phyloP scores from a whole-genome alignment of 2,797 vertebrate species.

The Chrysocyon brachyurus region DNA sequence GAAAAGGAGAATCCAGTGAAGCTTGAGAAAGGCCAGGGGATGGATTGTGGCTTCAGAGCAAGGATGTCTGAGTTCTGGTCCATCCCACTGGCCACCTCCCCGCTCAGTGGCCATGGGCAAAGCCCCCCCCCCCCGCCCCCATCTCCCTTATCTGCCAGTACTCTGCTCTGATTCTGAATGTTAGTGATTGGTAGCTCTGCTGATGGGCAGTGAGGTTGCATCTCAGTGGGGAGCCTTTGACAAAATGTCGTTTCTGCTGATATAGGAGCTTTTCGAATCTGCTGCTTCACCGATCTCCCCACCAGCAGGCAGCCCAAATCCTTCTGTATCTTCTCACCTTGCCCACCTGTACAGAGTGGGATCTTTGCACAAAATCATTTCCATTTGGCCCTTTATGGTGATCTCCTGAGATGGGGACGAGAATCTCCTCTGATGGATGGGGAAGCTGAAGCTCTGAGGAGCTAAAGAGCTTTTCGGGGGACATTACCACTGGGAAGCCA shows the following conservation, averaged over 20 bases:
- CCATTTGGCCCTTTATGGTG: not conserved
- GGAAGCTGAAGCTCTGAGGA: not conserved
- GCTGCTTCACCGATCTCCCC: not conserved
- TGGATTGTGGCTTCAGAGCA: not conserved
- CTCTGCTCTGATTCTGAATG: not conserved
- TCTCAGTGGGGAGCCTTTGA: not conserved
- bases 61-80: not conserved
- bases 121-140: not conserved
- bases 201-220: rapidly evolving
- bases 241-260: not conserved
- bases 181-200: not conserved
- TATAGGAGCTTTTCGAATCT: not conserved
- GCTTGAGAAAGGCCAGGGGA: not conserved
- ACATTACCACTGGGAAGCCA: not conserved
- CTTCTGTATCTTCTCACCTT: not conserved
- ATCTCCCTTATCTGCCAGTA: not conserved
- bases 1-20: too few relatives aligned
- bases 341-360: rapidly evolving
- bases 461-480: not conserved
- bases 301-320: not conserved
- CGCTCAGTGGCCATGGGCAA: not conserved
- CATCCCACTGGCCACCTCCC: not conserved
- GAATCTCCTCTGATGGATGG: not conserved
- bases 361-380: not conserved
- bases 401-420: not conserved